phyloP scores from a whole-genome alignment of 2,797 vertebrate species.

The Lepilemur ruficaudatus region DNA sequence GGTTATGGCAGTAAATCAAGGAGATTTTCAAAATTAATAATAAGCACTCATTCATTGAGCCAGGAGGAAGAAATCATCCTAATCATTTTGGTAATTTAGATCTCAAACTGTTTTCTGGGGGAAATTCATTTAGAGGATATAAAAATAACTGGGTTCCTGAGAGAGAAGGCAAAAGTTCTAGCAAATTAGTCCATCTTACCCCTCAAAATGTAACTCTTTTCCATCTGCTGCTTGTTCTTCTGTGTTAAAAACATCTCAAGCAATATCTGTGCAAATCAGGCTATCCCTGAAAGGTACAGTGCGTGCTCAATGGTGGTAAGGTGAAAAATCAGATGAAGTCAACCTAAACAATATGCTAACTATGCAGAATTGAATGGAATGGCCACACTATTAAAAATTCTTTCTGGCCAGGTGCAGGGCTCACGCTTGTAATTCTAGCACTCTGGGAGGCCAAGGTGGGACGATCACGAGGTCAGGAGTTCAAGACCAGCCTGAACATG shows the following conservation, averaged over 20 bases:
- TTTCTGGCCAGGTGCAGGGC: no score
- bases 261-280: not conserved
- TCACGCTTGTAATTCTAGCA: no score
- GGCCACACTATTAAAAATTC: not conserved
- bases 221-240: not conserved
- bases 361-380: not conserved
- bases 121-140: not conserved
- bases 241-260: not conserved
- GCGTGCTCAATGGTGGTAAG: not conserved
- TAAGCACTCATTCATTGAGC: not conserved
- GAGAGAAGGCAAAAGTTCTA: not conserved
- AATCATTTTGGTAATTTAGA: not conserved
- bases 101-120: not conserved
- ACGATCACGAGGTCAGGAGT: no score
- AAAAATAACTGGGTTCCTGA: not conserved
- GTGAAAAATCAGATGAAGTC: not conserved
- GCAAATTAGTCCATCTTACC: not conserved
- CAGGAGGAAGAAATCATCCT: not conserved
- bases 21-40: conserved; percentile 18
- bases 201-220: not conserved
- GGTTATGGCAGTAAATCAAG: not conserved
- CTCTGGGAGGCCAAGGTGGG: no score
- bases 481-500: no score
- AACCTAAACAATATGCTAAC: not conserved
- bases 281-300: not conserved